Evolutionary conservation across 2,797 vertebrate genomes (phyloP).

Genomic region (Acanthiza pusilla): DNA sequence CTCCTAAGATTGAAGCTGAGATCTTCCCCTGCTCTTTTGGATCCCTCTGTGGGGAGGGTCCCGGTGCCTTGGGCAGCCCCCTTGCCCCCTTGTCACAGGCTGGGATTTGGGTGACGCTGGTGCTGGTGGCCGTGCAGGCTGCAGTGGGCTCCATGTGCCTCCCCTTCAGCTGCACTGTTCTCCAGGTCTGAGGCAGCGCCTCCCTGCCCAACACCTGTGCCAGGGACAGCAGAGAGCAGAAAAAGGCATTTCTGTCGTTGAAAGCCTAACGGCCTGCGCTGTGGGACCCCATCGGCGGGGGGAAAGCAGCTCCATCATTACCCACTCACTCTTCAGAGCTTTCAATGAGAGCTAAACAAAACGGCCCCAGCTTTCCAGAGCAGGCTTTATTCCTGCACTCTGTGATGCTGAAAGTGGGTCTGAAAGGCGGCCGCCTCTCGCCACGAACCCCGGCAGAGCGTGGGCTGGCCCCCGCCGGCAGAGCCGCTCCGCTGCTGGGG

Average conservation of each 20-base stretch:
- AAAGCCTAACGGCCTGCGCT: neutral
- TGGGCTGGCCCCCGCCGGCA: neutral
- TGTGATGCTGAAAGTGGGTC: neutral
- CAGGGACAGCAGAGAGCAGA: neutral
- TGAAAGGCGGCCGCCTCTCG: neutral
- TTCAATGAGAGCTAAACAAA: conserved; percentile 22
- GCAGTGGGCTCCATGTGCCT: neutral
- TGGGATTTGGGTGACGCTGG: neutral
- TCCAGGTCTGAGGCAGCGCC: neutral
- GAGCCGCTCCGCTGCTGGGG: neutral
- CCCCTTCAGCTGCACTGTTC: neutral
- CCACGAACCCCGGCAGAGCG: neutral
- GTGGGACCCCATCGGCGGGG: neutral
- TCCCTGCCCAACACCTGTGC: neutral
- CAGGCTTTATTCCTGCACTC: neutral
- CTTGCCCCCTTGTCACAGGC: fast-evolving
- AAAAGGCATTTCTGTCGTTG: neutral
- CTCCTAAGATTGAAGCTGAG: neutral
- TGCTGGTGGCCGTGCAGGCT: neutral
- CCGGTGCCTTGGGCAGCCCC: neutral
- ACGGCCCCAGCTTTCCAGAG: neutral
- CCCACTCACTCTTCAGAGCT: conserved; percentile 11
- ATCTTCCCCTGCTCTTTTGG: neutral
- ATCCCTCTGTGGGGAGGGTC: neutral
- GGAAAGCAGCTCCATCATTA: conserved; percentile 31